Base-by-base conservation (phyloP, 2,797 vertebrate genomes). In the Loris lydekkerianus region DNA sequence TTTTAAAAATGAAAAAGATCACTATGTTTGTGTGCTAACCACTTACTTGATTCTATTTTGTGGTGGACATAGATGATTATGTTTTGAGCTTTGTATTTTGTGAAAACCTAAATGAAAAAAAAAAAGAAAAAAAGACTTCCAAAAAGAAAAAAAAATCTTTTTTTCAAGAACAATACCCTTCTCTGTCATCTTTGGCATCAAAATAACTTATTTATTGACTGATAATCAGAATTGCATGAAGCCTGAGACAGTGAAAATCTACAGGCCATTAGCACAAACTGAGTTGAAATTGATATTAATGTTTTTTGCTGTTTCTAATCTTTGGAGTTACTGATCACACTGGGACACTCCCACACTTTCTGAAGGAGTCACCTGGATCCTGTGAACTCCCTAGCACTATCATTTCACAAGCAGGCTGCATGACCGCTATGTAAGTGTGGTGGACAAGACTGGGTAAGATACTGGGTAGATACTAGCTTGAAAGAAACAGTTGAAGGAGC, bases 401-500 rank as follows among this genome's bases (percentile, higher is more conserved):
- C 21, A 76, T 3, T 58, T 6, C 70, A 53, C 43, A 65, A 75
- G 23, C 20, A 85, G 49, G 1, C 27, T 87, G 8, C 14, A 37
- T n/a, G 60, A 56, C n/a, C 43, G 65, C 37, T 93, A 91, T 31
- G 34, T 80, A 43, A 77, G 29, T 80, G n/a, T 75, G 14, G 67
- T 70, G 31, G 7, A 75, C 49, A 75, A 81, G 65, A 85, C 87
- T 85, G 31, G 21, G 17, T 11, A 86, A 82, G 34, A 10, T 3
- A 87, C 9, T 60, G 49, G 20, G 65, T 14, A 72, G 63, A 73
- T 61, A 88, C 1, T 9, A 83, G 60, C 34, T 69, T 91, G 10
- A 95, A 93, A 96, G 15, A 84, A 95, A 91, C 63, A 81, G 7
- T 67, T 94, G n/a, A 87, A 87, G 49, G 21, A 89, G 21, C 63